A percentile compares a stretch with the other conserved stretches of the same genome.
These are phyloP conservation scores for Tinea pellionella DNA, from an alignment of 2,888 invertebrate genomes.

Conservation along the genomic window DNA sequence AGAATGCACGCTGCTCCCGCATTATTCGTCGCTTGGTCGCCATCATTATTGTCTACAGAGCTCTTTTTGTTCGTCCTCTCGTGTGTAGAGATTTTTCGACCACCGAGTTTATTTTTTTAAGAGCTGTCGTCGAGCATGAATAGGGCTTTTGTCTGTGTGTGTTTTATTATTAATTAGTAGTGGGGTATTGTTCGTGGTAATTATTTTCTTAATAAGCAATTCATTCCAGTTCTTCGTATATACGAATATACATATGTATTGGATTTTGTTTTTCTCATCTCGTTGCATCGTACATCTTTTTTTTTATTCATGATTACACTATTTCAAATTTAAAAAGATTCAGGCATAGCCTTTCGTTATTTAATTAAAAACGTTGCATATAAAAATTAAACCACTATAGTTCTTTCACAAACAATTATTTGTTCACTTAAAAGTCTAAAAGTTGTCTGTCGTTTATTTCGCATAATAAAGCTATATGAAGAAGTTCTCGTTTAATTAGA, in stretches of 20 bases:
- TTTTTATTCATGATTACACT: no score
- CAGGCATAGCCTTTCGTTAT: no score
- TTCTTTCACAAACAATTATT: neutral
- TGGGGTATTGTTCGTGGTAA: constrained; percentile 65
- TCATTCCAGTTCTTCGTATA: constrained; percentile 45
- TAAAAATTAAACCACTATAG: neutral
- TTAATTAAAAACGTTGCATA: neutral
- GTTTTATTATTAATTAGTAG: constrained; percentile 71
- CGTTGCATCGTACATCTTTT: no score
- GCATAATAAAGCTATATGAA: constrained; percentile 65
- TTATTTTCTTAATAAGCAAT: constrained; percentile 70
- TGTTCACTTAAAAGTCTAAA: neutral
- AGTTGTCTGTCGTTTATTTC: constrained; percentile 49
- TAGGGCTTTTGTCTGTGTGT: constrained; percentile 65
- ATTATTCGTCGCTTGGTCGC: constrained; percentile 56
- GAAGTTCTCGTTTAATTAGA: constrained; percentile 66
- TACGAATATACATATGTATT: neutral
- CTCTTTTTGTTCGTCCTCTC: constrained; percentile 63
- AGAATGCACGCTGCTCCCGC: constrained; percentile 60
- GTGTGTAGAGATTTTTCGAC: constrained; percentile 68
- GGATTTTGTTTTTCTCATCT: neutral
- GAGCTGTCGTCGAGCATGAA: constrained; percentile 55
- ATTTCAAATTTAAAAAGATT: no score
- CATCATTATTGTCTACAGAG: constrained; percentile 65
- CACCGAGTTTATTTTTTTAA: constrained; percentile 55